These are phyloP conservation scores for Aspidoscelis tigris DNA, from an alignment of 2,113 vertebrate species.

Conservation along the genomic window DNA sequence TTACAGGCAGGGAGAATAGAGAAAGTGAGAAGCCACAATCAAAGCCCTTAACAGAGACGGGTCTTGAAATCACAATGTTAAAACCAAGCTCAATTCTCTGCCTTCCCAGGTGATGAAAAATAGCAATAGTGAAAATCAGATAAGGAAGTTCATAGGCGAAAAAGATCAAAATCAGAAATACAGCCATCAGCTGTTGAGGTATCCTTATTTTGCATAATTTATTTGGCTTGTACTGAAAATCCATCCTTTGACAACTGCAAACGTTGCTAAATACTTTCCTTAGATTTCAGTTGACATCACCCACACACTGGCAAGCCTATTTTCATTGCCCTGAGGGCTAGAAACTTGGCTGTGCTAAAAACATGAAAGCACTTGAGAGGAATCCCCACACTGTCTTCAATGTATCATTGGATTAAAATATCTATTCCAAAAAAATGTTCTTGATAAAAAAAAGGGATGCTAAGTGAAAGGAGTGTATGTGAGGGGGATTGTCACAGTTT, in stretches of 20 bases:
- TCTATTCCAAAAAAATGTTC: not conserved
- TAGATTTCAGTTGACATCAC: not conserved
- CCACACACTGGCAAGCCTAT: not conserved
- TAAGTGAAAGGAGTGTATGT: not conserved
- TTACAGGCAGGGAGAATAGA: no score
- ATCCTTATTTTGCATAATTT: not conserved
- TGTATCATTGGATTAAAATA: not conserved
- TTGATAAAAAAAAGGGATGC: not conserved
- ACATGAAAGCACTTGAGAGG: not conserved
- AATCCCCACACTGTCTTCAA: not conserved
- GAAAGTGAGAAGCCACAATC: no score
- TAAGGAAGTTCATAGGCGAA: not conserved
- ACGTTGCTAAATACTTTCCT: not conserved
- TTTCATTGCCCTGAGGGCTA: slow-evolving; percentile 7
- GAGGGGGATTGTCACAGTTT: no score
- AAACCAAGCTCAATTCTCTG: no score
- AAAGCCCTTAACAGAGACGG: no score
- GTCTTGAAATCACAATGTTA: no score
- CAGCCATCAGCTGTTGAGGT: not conserved
- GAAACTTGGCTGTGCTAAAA: slow-evolving; percentile 8
- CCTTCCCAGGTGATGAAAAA: not conserved
- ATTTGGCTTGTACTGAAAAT: not conserved
- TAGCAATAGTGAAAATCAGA: not conserved
- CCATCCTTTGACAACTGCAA: not conserved
- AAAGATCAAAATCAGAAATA: not conserved